These are phyloP conservation scores for Cosmia trapezina DNA, from an alignment of 2,888 invertebrate species.

Conservation along the genomic window DNA sequence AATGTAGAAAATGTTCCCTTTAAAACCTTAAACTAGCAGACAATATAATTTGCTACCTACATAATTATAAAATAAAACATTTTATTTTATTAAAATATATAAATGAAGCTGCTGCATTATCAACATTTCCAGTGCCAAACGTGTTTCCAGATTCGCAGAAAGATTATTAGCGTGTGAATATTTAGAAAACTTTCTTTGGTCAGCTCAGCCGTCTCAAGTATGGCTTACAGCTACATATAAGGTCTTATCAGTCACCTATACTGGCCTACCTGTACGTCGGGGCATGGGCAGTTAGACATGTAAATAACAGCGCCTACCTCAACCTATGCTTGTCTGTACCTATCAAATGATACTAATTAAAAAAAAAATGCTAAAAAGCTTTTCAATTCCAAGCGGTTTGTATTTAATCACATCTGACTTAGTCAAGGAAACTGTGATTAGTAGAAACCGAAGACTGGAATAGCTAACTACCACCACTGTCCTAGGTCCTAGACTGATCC, in stretches of 20 bases:
- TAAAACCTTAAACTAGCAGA: constrained; percentile 60
- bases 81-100: constrained; percentile 40
- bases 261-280: not conserved
- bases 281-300: not conserved
- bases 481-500: not conserved
- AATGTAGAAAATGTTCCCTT: constrained; percentile 52
- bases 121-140: constrained; percentile 51
- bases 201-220: not conserved
- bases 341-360: not conserved
- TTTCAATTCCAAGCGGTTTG: not conserved
- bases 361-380: not conserved
- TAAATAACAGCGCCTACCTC: not conserved
- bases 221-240: not conserved
- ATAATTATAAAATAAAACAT: constrained; percentile 45
- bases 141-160: not conserved
- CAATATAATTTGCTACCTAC: constrained; percentile 46
- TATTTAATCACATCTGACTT: not conserved
- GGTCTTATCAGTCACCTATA: not conserved
- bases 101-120: constrained; percentile 31
- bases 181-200: not conserved
- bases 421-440: not conserved
- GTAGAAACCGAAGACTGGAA: constrained; percentile 1
- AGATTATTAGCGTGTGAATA: not conserved
- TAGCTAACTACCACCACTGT: not conserved
- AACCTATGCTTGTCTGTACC: not conserved